Evolutionary conservation across 2,797 vertebrate species (phyloP).

Genomic region (Phrynocephalus vlangalii): DNA sequence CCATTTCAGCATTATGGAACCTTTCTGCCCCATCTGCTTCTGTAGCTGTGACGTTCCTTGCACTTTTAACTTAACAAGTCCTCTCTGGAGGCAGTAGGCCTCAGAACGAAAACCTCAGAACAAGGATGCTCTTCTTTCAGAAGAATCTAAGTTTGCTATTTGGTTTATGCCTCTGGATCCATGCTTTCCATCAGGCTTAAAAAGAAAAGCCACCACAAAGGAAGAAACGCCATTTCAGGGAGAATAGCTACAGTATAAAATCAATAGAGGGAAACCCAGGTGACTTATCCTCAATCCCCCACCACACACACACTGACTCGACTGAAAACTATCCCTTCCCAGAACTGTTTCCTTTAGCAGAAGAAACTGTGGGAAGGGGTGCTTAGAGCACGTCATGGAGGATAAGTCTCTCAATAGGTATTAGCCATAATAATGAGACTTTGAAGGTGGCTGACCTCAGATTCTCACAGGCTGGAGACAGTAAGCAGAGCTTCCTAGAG

Average conservation of each 20-base stretch:
- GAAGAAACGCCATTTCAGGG: neutral
- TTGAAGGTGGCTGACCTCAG: neutral
- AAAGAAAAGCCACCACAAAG: neutral
- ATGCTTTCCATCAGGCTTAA: neutral
- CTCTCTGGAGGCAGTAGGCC: no score
- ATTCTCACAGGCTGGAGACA: neutral
- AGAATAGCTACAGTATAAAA: neutral
- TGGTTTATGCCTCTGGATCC: neutral
- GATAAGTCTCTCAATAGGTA: neutral
- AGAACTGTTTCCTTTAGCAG: neutral
- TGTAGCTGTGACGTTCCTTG: neutral
- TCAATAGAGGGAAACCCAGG: neutral
- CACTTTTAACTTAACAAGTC: neutral
- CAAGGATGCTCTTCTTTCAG: neutral
- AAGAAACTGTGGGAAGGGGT: neutral
- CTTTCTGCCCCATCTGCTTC: neutral
- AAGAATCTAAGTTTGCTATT: neutral
- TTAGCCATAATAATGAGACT: neutral
- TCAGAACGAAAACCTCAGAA: no score
- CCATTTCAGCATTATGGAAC: neutral
- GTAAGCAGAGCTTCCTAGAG: neutral
- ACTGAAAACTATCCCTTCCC: neutral
- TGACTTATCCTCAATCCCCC: neutral
- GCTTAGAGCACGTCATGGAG: neutral
- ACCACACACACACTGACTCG: neutral